Evolutionary conservation across 2,113 vertebrate genomes (phyloP).

Genomic region (Solea senegalensis): DNA sequence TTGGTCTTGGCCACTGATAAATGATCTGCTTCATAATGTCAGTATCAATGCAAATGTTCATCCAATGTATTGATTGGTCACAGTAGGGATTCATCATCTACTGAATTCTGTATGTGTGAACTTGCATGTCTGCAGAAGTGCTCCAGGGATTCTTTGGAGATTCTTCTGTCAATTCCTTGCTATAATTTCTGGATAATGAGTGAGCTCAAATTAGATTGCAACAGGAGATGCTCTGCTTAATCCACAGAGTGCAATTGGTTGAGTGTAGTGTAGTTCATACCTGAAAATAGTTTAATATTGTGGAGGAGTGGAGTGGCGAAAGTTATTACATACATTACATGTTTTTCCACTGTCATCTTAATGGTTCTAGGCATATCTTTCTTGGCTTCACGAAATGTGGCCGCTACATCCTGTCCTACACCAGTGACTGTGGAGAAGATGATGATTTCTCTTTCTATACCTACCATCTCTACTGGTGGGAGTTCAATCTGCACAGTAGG

Average conservation of each 20-base stretch:
- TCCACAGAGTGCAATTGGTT: too few relatives aligned
- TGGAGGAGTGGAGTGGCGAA: not conserved
- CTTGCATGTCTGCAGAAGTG: too few relatives aligned
- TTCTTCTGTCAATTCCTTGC: too few relatives aligned
- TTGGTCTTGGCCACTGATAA: not conserved
- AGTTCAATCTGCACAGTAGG: slow-evolving; percentile 93
- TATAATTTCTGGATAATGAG: too few relatives aligned
- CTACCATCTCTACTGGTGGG: slow-evolving; percentile 96
- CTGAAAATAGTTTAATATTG: too few relatives aligned
- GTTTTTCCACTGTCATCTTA: not conserved
- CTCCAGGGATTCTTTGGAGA: too few relatives aligned
- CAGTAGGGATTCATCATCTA: not conserved
- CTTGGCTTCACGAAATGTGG: slow-evolving; percentile 95
- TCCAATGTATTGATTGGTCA: not conserved
- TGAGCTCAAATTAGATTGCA: too few relatives aligned
- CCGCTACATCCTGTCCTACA: slow-evolving; percentile 94
- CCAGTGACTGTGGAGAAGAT: slow-evolving; percentile 89
- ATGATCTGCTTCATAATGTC: not conserved
- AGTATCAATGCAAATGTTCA: not conserved
- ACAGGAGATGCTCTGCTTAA: too few relatives aligned
- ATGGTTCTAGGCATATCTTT: slow-evolving; percentile 88
- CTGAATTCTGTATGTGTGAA: too few relatives aligned
- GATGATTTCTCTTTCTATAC: slow-evolving; percentile 92
- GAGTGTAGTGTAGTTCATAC: too few relatives aligned
- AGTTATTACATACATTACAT: not conserved